Conservation (phyloP, 2,797 vertebrate genomes). For the Kryptopterus vitreolus region DNA sequence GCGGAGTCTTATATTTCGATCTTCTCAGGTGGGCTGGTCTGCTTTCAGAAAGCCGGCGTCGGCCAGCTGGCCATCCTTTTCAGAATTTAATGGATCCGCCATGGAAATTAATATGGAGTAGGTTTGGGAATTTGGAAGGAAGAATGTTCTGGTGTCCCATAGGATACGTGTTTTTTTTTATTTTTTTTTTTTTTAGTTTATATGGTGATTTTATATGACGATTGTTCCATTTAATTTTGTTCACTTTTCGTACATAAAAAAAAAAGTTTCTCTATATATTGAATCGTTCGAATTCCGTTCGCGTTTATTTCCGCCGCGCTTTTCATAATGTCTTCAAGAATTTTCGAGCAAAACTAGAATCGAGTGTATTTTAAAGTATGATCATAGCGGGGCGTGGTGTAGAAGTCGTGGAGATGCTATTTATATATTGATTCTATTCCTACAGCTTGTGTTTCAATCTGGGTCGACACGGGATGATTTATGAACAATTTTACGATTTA, state of each 20-base stretch:
- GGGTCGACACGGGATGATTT: too few relatives aligned
- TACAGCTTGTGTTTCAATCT: too few relatives aligned
- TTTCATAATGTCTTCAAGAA: too few relatives aligned
- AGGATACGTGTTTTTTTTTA: neutral
- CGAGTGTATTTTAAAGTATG: too few relatives aligned
- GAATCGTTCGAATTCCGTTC: neutral
- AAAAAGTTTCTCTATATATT: neutral
- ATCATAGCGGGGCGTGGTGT: too few relatives aligned
- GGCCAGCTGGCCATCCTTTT: constrained; percentile 31
- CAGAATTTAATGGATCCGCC: constrained; percentile 23
- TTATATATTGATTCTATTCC: too few relatives aligned
- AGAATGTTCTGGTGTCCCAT: neutral
- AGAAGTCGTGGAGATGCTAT: too few relatives aligned
- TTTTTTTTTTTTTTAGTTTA: neutral
- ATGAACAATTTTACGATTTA: too few relatives aligned
- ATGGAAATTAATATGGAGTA: constrained; percentile 27
- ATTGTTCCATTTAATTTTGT: neutral
- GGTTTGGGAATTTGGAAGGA: constrained; percentile 21
- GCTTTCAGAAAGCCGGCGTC: constrained; percentile 43
- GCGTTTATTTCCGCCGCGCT: too few relatives aligned
- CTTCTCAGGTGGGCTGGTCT: constrained; percentile 52
- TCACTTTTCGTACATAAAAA: too few relatives aligned
- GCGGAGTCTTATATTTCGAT: constrained; percentile 50
- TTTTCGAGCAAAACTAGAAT: too few relatives aligned
- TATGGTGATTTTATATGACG: neutral